Evolutionary conservation across 2,113 vertebrate genomes (phyloP).

Genomic region (Picathartes gymnocephalus): DNA sequence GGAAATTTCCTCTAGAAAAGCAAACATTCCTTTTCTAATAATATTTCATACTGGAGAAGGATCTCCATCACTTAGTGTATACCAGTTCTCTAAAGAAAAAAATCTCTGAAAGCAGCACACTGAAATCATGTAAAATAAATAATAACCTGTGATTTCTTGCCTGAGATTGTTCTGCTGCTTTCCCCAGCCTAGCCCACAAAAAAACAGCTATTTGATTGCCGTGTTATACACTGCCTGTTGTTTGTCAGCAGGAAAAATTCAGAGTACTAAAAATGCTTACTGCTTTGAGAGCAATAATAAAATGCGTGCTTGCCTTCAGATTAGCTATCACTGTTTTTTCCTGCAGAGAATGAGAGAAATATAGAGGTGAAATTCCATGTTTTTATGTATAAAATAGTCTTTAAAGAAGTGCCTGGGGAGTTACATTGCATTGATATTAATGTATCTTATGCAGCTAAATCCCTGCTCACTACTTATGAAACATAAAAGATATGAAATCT

Average conservation of each 20-base stretch:
- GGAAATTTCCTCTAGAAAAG: not conserved
- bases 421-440: constrained; percentile 19
- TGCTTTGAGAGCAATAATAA: constrained; percentile 25
- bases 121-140: not conserved
- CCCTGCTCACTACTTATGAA: constrained; percentile 14
- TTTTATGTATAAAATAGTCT: constrained; percentile 3
- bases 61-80: not conserved
- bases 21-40: not conserved
- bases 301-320: constrained; percentile 6
- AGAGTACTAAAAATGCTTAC: constrained; percentile 11
- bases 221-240: not conserved
- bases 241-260: constrained; percentile 24
- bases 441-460: constrained; percentile 2
- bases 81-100: not conserved
- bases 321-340: not conserved
- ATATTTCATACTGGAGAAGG: not conserved
- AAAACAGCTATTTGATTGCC: not conserved
- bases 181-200: not conserved
- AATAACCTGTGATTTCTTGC: not conserved
- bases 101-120: not conserved
- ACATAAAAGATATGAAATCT: not conserved
- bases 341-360: not conserved
- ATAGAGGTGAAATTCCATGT: not conserved
- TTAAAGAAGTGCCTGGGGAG: not conserved
- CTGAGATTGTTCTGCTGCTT: not conserved